Base-by-base conservation (phyloP, 2,888 invertebrate species). In the Hyppa rectilinea region DNA sequence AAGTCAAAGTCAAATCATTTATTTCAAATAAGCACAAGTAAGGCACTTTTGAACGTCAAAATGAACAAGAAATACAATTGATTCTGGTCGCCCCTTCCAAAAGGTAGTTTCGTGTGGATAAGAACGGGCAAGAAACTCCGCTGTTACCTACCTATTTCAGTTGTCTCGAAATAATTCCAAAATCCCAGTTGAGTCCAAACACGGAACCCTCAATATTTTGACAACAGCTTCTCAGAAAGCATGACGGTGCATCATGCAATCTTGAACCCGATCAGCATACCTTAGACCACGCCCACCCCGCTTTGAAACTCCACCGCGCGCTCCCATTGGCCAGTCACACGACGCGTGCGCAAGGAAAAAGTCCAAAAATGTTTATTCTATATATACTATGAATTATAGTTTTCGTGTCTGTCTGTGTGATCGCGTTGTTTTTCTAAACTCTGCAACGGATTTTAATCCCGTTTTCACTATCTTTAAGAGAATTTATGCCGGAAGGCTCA, bases 321-420 rank as follows among this genome's bases (percentile, higher is more conserved):
- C 69, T 78, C 78, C 31, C 63, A 80, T 80, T 80, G 80, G 80
- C 50, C 31, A 17, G 2, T 2, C 55, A 10, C 7, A 0, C 60
- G 69, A 60, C 80, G 68, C 74, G 69, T 76, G 78, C 84, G 68
- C 77, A 60, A 14, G 58, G 56, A 69, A 81, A 80, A 83, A 79
- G 71, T 69, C 80, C 76, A 80, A 82, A 79, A 83, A 83, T 75
- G 81, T 81, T 83, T 73, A 75, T 59, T 45, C 29, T 45, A 17
- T n/a, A 58, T 40, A 45, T 43, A 31, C n/a, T 43, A 59, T 29
- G 45, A 59, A 59, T 43, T 59, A 45, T 29, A 17, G n/a, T 45
- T 45, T 45, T 59, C 29, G 14, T 45, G 43, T 59, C 45, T 59
- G 43, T 45, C 3, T 45, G 59, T 59, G 14, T 59, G 59, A 59